These are phyloP conservation scores for Dendrolimus kikuchii DNA, from an alignment of 1,140 invertebrate species.

Conservation along the genomic window DNA sequence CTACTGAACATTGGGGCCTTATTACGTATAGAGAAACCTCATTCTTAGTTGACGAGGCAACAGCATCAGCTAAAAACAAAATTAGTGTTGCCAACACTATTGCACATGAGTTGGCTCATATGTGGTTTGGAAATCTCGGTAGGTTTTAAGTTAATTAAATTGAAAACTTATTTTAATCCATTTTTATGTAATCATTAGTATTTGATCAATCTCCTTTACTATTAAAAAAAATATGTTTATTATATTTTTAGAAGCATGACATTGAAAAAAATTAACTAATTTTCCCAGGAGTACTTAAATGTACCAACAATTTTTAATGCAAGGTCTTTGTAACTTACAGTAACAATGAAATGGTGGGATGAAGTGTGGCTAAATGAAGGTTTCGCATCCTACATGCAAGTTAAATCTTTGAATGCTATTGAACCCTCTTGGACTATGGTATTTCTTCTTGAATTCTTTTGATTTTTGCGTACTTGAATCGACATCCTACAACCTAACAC, in stretches of 20 bases:
- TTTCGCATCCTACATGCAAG: slow-evolving; percentile 91
- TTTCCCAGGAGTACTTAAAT: too few species aligned
- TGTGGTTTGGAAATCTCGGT: slow-evolving; percentile 93
- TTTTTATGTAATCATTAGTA: too few species aligned
- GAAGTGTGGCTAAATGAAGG: slow-evolving; percentile 96
- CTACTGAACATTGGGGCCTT: slow-evolving; percentile 96
- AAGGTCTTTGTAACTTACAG: slow-evolving; percentile 57
- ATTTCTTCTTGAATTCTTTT: slow-evolving; percentile 25
- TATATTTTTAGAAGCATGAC: too few species aligned
- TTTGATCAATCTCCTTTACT: too few species aligned
- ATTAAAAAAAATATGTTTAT: too few species aligned
- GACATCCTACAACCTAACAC: too few species aligned
- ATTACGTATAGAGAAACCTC: slow-evolving; percentile 89
- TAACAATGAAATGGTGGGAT: slow-evolving; percentile 94
- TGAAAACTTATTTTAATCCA: too few species aligned
- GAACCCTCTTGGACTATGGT: slow-evolving; percentile 90
- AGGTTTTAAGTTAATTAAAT: slow-evolving; percentile 10
- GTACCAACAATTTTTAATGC: too few species aligned
- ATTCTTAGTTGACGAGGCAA: slow-evolving; percentile 80
- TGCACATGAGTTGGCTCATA: slow-evolving; percentile 93
- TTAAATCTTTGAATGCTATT: slow-evolving; percentile 81
- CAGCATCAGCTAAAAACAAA: slow-evolving; percentile 82
- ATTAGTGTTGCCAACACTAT: slow-evolving; percentile 87
- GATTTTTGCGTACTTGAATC: too few species aligned
- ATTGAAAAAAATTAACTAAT: too few species aligned